Evolutionary conservation across 2,888 invertebrate genomes (phyloP), one percentile per base, ranked within the genome.

Genomic region (Bembecia ichneumoniformis): DNA sequence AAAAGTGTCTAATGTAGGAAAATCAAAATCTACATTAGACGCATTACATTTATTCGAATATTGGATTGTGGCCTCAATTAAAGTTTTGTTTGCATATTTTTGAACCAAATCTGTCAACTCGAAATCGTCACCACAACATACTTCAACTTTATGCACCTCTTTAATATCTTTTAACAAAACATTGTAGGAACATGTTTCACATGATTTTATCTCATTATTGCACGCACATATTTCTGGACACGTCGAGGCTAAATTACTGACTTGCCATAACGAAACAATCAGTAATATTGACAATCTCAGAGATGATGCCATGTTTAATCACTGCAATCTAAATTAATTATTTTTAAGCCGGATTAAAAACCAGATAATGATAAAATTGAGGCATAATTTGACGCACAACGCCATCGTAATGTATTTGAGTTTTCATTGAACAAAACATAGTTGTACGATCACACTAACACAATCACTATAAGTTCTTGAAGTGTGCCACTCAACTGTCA

Each of bases 311-410:
- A 87, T 87, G 63, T 75, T 75, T 69, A 63, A 55, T 53, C 56
- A 50, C 51, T 50, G 56, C 51, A 13, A 40, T 14, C 5, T 40
- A 3, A 14, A 40, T 40, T 40, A 14, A 13, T 40, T 51, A 54
- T 45, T 54, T 63, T 74, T 78, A 82, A 56, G 77, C 79, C 53
- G 82, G 82, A 68, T 80, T 82, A 58, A 80, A 75, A 66, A 77
- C 71, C 63, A 78, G 68, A 62, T 75, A 63, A 55, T 69, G 65
- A 64, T 68, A 66, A 61, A 67, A 61, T 60, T 62, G 61, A 64
- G 65, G 68, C 68, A 74, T 70, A 60, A 64, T 71, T 56, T 60
- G 58, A 63, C 65, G 68, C 65, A 75, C 73, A 66, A 64, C 58
- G 56, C 63, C 73, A 74, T 71, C 59, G 58, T 62, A 56, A 56